Conservation (phyloP, 2,797 vertebrate species). For the Microctenopoma stevenorrisi region DNA sequence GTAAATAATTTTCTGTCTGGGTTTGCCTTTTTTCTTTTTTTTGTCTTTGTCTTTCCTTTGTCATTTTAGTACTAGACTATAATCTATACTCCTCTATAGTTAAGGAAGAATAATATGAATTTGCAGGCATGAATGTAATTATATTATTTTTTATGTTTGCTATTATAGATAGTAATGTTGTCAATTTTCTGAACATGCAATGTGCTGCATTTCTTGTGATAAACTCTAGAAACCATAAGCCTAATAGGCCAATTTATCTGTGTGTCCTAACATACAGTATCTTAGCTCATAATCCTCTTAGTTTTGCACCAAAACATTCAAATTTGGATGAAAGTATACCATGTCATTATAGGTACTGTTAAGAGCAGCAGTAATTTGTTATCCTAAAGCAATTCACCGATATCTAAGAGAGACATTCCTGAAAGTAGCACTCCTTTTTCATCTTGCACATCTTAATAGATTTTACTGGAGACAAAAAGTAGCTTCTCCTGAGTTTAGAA, state of each 20-base stretch:
- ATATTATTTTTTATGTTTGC: no score
- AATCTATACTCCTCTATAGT: neutral
- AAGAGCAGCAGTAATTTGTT: constrained; percentile 2
- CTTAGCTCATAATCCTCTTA: no score
- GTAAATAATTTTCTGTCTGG: no score
- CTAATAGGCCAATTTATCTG: neutral
- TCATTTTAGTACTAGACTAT: neutral
- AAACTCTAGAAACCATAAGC: neutral
- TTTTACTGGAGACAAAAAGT: constrained; percentile 19
- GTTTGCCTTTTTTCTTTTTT: no score
- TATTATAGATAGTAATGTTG: neutral
- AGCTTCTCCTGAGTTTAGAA: constrained; percentile 14
- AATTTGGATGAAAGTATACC: constrained; percentile 16
- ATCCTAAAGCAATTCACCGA: constrained; percentile 8
- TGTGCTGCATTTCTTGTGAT: neutral
- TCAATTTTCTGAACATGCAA: neutral
- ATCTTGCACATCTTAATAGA: constrained; percentile 26
- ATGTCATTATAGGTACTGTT: constrained; percentile 4
- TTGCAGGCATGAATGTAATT: neutral
- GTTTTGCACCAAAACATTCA: constrained; percentile 21
- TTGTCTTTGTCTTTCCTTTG: no score
- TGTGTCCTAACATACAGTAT: neutral
- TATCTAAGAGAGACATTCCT: neutral
- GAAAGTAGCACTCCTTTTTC: constrained; percentile 7
- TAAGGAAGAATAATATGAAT: neutral